These are phyloP conservation scores for Volucella inanis DNA, from an alignment of 2,888 invertebrate species.

Conservation along the genomic window DNA sequence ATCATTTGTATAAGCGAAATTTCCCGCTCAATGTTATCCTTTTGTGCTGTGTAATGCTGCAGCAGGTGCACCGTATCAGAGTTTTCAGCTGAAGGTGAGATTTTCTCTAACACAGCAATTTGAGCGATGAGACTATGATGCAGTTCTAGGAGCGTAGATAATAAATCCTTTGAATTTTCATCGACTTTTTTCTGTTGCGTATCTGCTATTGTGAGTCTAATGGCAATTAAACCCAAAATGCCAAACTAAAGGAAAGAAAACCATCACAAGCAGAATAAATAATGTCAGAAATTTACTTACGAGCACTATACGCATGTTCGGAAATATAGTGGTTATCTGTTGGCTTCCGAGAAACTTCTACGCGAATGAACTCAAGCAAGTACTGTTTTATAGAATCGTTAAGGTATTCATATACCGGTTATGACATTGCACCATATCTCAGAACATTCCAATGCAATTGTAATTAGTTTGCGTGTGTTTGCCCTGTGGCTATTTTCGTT, in stretches of 20 bases:
- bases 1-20: conserved; percentile 52
- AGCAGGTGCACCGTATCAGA: conserved; percentile 41
- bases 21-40: conserved; percentile 55
- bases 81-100: background rate
- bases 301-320: conserved; percentile 35
- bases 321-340: background rate
- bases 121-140: conserved; percentile 30
- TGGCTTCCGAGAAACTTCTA: conserved; percentile 39
- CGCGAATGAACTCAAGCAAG: background rate
- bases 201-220: conserved; percentile 8
- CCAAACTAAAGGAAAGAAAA: conserved; percentile 23
- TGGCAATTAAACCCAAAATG: background rate
- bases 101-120: conserved; percentile 31
- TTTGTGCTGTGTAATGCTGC: conserved; percentile 60
- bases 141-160: conserved; percentile 42
- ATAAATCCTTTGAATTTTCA: conserved; percentile 15
- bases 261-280: background rate
- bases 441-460: conserved; percentile 46
- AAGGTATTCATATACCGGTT: conserved; percentile 33
- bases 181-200: background rate
- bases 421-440: conserved; percentile 1
- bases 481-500: conserved; percentile 35
- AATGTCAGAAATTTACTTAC: conserved; percentile 34
- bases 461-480: conserved; percentile 38
- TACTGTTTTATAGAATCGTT: conserved; percentile 51